These are phyloP conservation scores for Hecatera dysodea DNA, from an alignment of 2,888 invertebrate species.

Conservation along the genomic window DNA sequence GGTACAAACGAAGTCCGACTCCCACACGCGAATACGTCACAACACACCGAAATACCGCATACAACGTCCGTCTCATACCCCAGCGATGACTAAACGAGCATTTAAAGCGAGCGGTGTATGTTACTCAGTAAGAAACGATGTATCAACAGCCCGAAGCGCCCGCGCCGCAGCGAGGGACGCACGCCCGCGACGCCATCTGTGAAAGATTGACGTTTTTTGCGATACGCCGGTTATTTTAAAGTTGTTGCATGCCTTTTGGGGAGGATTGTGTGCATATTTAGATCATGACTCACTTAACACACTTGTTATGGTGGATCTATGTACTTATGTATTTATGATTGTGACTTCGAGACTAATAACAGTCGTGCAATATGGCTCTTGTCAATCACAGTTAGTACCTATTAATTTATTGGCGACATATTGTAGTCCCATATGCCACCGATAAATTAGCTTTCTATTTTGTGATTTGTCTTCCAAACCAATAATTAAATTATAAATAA, in stretches of 20 bases:
- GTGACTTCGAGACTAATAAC: not conserved
- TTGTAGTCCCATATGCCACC: constrained; percentile 4
- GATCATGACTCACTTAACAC: constrained; percentile 31
- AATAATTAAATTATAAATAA: not conserved
- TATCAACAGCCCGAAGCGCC: constrained; percentile 62
- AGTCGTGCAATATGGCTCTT: constrained; percentile 3
- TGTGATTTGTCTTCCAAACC: not conserved
- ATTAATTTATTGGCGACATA: constrained; percentile 5
- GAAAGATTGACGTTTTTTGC: constrained; percentile 65
- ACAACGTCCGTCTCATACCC: constrained; percentile 69
- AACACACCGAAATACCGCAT: constrained; percentile 64
- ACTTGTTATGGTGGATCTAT: constrained; percentile 1
- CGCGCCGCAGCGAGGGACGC: constrained; percentile 69
- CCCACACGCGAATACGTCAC: constrained; percentile 68
- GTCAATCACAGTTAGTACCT: constrained; percentile 6
- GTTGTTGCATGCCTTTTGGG: constrained; percentile 42
- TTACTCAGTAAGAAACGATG: constrained; percentile 49
- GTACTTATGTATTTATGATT: constrained; percentile 1
- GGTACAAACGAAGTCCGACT: constrained; percentile 38
- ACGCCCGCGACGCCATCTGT: constrained; percentile 68
- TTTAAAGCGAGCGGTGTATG: constrained; percentile 75
- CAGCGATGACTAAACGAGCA: constrained; percentile 62
- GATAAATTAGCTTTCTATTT: constrained; percentile 15
- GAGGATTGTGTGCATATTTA: constrained; percentile 28
- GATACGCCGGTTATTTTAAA: constrained; percentile 45